Percentiles rank a stretch among this genome's conserved stretches.
Conservation (phyloP, 2,113 vertebrate genomes). For the Zapornia atra region DNA sequence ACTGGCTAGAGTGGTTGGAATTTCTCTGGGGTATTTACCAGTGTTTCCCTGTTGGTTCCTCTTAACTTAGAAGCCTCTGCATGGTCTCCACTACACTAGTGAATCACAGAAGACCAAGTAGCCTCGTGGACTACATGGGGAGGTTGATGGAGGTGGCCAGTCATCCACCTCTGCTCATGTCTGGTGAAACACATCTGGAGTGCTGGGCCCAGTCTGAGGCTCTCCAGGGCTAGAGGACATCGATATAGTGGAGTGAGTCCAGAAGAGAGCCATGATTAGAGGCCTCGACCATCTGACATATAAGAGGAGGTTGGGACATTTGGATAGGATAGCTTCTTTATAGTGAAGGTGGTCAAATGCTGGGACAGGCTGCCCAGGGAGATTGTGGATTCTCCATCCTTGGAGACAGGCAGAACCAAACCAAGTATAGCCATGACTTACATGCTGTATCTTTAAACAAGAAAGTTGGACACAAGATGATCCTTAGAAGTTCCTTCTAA, state of each 20-base stretch:
- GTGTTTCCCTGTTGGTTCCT: too few species aligned
- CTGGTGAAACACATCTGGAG: neutral
- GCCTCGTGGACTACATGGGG: neutral
- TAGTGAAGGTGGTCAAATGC: neutral
- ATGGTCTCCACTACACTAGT: neutral
- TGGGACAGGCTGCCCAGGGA: neutral
- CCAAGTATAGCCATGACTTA: neutral
- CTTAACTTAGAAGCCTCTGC: too few species aligned
- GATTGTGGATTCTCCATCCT: neutral
- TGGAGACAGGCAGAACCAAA: neutral
- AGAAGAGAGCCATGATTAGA: neutral
- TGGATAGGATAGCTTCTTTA: neutral
- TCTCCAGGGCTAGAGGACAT: neutral
- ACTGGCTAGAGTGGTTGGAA: too few species aligned
- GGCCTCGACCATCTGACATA: neutral
- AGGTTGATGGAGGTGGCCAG: neutral
- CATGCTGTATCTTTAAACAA: neutral
- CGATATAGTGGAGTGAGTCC: neutral
- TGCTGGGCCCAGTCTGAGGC: neutral
- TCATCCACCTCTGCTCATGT: neutral
- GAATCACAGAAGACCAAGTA: neutral
- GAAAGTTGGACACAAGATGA: rapidly evolving
- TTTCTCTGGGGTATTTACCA: too few species aligned
- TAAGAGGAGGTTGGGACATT: neutral
- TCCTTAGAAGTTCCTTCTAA: neutral